These are phyloP conservation scores for Oceanodroma leucorhoa DNA, from an alignment of 2,797 vertebrate species.

Conservation along the genomic window DNA sequence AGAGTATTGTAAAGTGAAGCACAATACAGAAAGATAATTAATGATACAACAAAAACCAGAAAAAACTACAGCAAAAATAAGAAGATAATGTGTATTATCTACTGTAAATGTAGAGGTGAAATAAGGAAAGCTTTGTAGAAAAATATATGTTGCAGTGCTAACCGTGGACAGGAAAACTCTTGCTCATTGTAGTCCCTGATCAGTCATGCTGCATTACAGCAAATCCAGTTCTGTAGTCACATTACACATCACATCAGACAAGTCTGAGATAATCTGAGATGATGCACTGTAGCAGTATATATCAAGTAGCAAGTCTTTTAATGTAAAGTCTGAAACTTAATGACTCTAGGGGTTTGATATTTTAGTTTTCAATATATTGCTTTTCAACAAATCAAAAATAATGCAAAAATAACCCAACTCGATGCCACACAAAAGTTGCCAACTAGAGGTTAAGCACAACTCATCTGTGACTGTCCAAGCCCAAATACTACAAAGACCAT, in stretches of 20 bases:
- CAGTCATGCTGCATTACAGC: background rate
- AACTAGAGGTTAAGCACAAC: background rate
- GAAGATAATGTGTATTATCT: background rate
- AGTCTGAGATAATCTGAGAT: background rate
- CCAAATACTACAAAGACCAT: background rate
- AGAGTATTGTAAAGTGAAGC: background rate
- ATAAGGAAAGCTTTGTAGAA: background rate
- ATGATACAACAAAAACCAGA: background rate
- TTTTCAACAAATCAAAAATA: background rate
- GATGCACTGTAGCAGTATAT: background rate
- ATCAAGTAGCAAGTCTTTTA: background rate
- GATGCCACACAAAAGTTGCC: accelerated
- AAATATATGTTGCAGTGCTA: background rate
- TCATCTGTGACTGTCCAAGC: background rate
- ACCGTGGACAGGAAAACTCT: background rate
- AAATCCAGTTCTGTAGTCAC: background rate
- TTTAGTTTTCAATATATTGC: background rate
- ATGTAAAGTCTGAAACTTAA: background rate
- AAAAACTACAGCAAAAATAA: background rate
- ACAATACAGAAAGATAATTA: background rate
- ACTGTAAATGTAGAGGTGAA: background rate
- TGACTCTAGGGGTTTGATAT: background rate
- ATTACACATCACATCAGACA: background rate
- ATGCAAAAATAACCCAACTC: background rate
- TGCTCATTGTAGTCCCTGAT: background rate